Evolutionary conservation across 1,140 invertebrate species (phyloP).

Genomic region (Conus betulinus): DNA sequence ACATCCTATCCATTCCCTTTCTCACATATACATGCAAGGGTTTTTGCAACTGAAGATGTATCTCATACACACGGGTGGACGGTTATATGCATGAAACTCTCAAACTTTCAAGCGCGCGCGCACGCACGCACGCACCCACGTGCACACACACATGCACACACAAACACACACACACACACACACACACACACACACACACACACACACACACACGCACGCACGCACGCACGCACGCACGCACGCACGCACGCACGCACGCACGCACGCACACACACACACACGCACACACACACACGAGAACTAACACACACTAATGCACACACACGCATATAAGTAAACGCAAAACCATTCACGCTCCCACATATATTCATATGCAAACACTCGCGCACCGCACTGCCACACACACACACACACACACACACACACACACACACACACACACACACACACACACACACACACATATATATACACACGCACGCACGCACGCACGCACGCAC

Average conservation of each 20-base stretch:
- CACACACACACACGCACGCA: too few relatives aligned
- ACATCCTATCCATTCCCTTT: not conserved
- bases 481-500: not conserved
- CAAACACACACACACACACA: not conserved
- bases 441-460: not conserved
- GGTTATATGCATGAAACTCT: not conserved
- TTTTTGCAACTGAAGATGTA: not conserved
- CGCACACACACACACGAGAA: too few relatives aligned
- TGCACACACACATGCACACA: not conserved
- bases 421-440: not conserved
- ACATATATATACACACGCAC: not conserved
- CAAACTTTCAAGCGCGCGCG: too few relatives aligned
- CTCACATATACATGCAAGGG: not conserved
- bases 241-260: not conserved
- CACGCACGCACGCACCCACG: not conserved
- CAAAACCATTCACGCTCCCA: too few relatives aligned
- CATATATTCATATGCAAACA: too few relatives aligned
- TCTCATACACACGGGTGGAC: not conserved
- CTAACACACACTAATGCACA: too few relatives aligned
- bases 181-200: too few relatives aligned
- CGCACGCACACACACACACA: too few relatives aligned
- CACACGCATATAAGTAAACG: too few relatives aligned
- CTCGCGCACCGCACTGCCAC: too few relatives aligned
- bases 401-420: too few relatives aligned
- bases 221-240: not conserved